A percentile compares a stretch with the other conserved stretches of the same genome.
Conservation (phyloP, 2,888 invertebrate species). For the Aphidius colemani region DNA sequence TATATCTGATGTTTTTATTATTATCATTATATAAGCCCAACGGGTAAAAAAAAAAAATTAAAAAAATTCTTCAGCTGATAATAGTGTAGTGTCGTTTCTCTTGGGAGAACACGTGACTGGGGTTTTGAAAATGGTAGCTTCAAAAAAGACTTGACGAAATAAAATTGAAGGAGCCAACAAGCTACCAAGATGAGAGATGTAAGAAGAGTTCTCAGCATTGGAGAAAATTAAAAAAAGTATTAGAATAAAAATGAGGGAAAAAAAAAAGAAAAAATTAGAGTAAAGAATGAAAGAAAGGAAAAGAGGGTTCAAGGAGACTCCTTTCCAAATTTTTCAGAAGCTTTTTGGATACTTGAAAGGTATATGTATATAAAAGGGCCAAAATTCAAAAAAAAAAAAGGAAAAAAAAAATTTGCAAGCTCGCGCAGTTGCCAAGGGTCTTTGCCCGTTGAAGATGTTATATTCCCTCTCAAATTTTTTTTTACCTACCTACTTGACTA, state of each 20-base stretch:
- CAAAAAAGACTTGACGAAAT: too few species aligned
- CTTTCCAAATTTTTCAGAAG: conserved; percentile 26
- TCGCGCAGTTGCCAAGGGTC: conserved; percentile 34
- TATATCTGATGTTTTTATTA: too few species aligned
- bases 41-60: neutral
- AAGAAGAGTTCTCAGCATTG: conserved; percentile 25
- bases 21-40: neutral
- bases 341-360: conserved; percentile 13
- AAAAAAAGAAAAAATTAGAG: conserved; percentile 8
- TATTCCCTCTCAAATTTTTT: conserved; percentile 29
- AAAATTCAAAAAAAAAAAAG: conserved; percentile 18
- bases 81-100: too few species aligned
- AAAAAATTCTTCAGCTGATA: neutral
- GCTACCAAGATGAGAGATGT: neutral
- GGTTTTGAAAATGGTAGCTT: too few species aligned
- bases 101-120: too few species aligned
- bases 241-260: neutral
- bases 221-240: neutral
- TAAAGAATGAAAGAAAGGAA: conserved; percentile 14
- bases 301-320: conserved; percentile 11
- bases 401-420: conserved; percentile 37
- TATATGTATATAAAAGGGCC: conserved; percentile 19
- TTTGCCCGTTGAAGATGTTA: conserved; percentile 38
- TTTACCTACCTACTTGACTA: neutral
- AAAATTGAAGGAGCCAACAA: too few species aligned